Percentiles rank a stretch among this genome's conserved stretches.
phyloP scores from a whole-genome alignment of 2,113 vertebrate species.

The Indicator indicator region DNA sequence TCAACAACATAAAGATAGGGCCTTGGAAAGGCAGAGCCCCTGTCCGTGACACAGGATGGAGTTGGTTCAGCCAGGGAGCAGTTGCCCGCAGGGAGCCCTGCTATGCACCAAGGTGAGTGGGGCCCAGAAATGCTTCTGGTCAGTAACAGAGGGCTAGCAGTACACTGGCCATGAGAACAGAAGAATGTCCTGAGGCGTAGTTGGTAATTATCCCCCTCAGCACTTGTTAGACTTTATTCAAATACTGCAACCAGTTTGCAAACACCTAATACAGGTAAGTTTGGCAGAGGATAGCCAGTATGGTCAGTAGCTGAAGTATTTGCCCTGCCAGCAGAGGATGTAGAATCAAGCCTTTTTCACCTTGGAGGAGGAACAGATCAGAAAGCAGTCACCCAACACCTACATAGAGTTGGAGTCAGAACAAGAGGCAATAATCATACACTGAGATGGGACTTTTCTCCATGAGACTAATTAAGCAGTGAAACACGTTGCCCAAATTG shows the following conservation, averaged over 20 bases:
- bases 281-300: neutral
- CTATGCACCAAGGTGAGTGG: neutral
- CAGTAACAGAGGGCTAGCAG: neutral
- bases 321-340: neutral
- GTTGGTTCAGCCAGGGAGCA: neutral
- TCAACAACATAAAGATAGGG: neutral
- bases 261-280: neutral
- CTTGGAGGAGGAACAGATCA: neutral
- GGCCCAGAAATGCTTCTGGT: neutral
- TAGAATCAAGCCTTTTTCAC: neutral
- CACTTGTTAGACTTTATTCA: neutral
- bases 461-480: neutral
- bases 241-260: neutral
- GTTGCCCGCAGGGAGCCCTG: neutral
- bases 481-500: accelerated
- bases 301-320: neutral
- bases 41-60: neutral
- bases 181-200: accelerated
- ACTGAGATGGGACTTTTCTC: neutral
- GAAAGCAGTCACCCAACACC: neutral
- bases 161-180: neutral
- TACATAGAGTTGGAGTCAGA: too few relatives aligned
- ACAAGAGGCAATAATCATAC: too few relatives aligned
- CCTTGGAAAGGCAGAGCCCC: neutral
- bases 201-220: neutral